Percentiles rank a stretch among this genome's conserved stretches.
Conservation (phyloP, 2,113 vertebrate species). For the Ceyx cyanopectus region DNA sequence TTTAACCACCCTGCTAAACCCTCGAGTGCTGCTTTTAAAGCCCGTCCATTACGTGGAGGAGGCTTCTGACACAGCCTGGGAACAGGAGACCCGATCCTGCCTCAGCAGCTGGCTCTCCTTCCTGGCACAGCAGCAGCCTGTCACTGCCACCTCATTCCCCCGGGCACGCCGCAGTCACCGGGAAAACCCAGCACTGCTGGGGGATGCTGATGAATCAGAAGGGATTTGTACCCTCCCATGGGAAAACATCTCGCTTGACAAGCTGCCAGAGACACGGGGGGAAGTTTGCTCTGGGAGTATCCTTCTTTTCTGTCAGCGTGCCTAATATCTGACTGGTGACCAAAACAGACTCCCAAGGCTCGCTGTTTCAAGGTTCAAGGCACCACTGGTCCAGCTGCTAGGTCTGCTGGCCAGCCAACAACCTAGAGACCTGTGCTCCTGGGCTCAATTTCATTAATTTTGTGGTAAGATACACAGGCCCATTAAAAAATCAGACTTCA, state of each 20-base stretch:
- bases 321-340: no score
- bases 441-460: neutral
- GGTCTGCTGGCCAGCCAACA: neutral
- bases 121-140: slow-evolving; percentile 33
- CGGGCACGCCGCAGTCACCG: no score
- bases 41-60: slow-evolving; percentile 48
- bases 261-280: no score
- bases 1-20: neutral
- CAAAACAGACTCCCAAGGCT: no score
- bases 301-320: no score
- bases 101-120: slow-evolving; percentile 66
- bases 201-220: no score
- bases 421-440: neutral
- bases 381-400: neutral
- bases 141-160: slow-evolving; percentile 47
- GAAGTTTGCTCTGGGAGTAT: no score
- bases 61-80: slow-evolving; percentile 37
- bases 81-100: slow-evolving; percentile 18
- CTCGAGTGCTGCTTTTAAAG: slow-evolving; percentile 47
- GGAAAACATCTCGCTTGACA: no score
- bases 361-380: no score
- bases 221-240: no score
- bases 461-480: neutral
- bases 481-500: neutral
- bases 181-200: no score